Evolutionary conservation across 2,797 vertebrate genomes (phyloP).

Genomic region (Neosalanx taihuensis): DNA sequence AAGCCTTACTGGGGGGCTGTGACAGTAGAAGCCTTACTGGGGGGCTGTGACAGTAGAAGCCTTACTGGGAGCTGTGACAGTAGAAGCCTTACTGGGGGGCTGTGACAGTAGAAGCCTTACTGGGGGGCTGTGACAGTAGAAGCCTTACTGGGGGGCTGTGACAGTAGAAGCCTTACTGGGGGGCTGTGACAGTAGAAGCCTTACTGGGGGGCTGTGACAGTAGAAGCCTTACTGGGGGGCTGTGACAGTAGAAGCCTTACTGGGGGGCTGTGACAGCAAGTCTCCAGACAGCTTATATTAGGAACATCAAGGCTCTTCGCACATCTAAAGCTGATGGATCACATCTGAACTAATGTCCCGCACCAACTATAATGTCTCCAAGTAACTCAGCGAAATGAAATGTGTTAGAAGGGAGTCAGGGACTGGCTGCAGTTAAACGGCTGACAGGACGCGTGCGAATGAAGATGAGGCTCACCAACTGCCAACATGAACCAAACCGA

Average conservation of each 20-base stretch:
- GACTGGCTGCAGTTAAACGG: constrained; percentile 16
- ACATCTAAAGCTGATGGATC: constrained; percentile 43
- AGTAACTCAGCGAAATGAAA: constrained; percentile 23
- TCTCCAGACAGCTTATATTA: constrained; percentile 50
- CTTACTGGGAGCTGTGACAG: too few species aligned
- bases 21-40: too few species aligned
- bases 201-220: too few species aligned
- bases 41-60: too few species aligned
- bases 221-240: too few species aligned
- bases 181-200: too few species aligned
- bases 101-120: too few species aligned
- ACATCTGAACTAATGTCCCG: constrained; percentile 41
- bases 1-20: too few species aligned
- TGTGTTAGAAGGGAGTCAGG: constrained; percentile 12
- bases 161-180: too few species aligned
- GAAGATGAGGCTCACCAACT: background rate
- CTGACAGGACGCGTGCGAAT: background rate
- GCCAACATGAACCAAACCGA: background rate
- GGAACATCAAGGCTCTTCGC: constrained; percentile 36
- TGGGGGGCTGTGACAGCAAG: constrained; percentile 44
- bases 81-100: too few species aligned
- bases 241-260: constrained; percentile 6
- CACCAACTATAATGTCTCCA: constrained; percentile 26
- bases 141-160: too few species aligned
- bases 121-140: too few species aligned